Conservation (phyloP, 1,140 invertebrate genomes). For the Anthonomus grandis region DNA sequence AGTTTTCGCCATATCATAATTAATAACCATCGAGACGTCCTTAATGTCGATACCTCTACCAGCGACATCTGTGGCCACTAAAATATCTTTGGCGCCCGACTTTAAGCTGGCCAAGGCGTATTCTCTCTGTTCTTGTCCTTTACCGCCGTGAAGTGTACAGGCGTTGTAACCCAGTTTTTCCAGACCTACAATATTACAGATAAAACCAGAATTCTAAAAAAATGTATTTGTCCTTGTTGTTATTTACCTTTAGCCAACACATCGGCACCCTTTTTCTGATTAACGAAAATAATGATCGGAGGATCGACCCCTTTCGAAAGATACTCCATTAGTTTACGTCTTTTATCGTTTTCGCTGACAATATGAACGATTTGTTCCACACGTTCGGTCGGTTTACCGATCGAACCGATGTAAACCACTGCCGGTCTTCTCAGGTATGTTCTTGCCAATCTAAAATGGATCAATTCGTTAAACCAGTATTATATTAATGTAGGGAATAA, state of each 20-base stretch:
- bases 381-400: conserved; percentile 96
- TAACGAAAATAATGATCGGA: conserved; percentile 99
- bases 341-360: conserved; percentile 91
- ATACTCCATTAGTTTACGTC: conserved; percentile 84
- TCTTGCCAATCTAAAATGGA: conserved; percentile 70
- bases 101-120: conserved; percentile 96
- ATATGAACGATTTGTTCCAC: conserved; percentile 98
- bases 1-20: conserved; percentile 99
- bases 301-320: conserved; percentile 85
- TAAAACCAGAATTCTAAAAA: too few species aligned
- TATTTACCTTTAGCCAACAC: conserved; percentile 87
- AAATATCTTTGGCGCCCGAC: conserved; percentile 90
- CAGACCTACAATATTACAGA: conserved; percentile 53
- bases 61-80: conserved; percentile 99
- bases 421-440: conserved; percentile 94
- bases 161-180: conserved; percentile 97
- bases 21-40: conserved; percentile 97
- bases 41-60: conserved; percentile 99
- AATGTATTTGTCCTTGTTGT: conserved; percentile 1
- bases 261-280: conserved; percentile 99
- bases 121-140: conserved; percentile 99
- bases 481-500: not conserved
- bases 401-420: conserved; percentile 97
- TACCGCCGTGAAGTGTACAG: conserved; percentile 97
- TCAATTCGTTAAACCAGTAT: not conserved